Conservation (phyloP, 2,888 invertebrate genomes). For the Diachrysia chrysitis region DNA sequence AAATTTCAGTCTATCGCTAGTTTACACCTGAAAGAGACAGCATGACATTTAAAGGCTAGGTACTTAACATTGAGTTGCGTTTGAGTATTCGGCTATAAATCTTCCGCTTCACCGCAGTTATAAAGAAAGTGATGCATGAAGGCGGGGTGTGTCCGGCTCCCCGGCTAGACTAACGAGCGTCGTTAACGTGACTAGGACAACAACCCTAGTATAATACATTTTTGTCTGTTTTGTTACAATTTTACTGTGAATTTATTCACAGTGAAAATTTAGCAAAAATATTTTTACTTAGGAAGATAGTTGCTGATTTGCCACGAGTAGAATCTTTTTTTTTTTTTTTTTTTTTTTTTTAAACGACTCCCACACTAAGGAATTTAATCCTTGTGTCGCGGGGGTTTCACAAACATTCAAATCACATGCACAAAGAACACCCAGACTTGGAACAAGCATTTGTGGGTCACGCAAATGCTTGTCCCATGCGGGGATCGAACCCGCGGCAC, state of each 20-base stretch:
- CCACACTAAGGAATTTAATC: no score
- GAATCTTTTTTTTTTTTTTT: no score
- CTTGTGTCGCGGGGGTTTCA: no score
- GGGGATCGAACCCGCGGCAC: no score
- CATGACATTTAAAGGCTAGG: no score
- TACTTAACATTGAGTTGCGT: background rate
- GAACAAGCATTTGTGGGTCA: no score
- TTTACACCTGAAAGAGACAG: background rate
- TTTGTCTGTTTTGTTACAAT: background rate
- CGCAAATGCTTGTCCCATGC: no score
- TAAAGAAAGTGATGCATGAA: constrained; percentile 9
- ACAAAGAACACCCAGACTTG: no score
- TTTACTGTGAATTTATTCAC: background rate
- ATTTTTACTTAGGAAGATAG: no score
- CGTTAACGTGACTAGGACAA: constrained; percentile 37
- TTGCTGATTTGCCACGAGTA: no score
- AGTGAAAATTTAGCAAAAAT: background rate
- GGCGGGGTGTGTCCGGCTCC: constrained; percentile 33
- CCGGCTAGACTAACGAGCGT: constrained; percentile 38
- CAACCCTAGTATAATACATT: constrained; percentile 21
- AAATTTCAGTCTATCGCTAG: background rate
- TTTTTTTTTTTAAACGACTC: no score
- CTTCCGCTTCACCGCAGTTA: background rate
- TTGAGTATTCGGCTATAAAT: background rate
- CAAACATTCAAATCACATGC: no score